Base-by-base conservation (phyloP, 2,888 invertebrate genomes). In the Drosophila phalerata region DNA sequence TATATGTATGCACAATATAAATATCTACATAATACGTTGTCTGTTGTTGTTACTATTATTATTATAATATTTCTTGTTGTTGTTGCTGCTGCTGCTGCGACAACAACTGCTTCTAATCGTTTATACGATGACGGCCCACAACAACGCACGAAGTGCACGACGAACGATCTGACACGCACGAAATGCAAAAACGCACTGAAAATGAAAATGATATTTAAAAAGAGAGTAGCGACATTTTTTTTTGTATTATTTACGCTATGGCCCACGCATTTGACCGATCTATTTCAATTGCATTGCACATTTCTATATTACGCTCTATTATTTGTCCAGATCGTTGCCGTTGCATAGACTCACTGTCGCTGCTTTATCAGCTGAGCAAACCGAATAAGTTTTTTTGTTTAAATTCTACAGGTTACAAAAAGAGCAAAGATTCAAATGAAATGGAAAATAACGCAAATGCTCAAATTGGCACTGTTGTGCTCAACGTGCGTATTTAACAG, bases 151-250 rank as follows among this genome's bases (percentile, higher is more conserved):
- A 74, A 71, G 61, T 72, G 76, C 82, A 79, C 79, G 61, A 47
- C 48, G 58, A 63, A 75, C 79, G 79, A 79, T 69, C 79, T 79
- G 82, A 32, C 82, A 82, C 79, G 82, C 79, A 79, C 79, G 82
- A 79, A 79, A 79, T 79, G 82, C 79, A 81, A 79, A 79, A 79
- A 79, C 82, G 82, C 82, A 82, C 82, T 79, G 79, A 75, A 72
- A 74, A 79, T 79, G 79, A 75, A 72, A 74, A 79, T 79, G 43
- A 77, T 77, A 77, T 77, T 77, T 63, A 76, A 77, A 77, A 77
- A 77, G 80, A 77, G 76, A 75, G 76, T 79, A 75, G 73, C 76
- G 77, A 77, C 77, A 70, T 57, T 66, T 30, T 77, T 60, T n/a
- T n/a, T n/a, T n/a, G n/a, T n/a, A 66, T 77, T 66, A 79, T 77